These are phyloP conservation scores for Eubasilissa regina DNA, from an alignment of 1,140 invertebrate species.

Conservation along the genomic window DNA sequence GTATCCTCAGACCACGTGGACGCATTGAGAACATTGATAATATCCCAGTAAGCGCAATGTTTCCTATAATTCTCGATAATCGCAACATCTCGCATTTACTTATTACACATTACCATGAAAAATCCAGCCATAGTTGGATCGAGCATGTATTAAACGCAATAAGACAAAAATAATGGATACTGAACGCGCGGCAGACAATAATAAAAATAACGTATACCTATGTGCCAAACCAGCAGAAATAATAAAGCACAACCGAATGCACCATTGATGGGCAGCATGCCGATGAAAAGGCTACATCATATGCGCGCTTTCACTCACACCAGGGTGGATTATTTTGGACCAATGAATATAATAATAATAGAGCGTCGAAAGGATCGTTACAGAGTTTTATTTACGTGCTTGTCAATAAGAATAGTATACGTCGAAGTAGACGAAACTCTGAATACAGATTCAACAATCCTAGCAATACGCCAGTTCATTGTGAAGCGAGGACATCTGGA, in stretches of 20 bases:
- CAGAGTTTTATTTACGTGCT: slow-evolving; percentile 13
- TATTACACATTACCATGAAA: neutral
- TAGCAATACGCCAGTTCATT: neutral
- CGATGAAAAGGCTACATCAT: neutral
- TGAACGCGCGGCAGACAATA: neutral
- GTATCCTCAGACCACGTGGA: neutral
- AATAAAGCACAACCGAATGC: neutral
- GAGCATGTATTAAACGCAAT: slow-evolving; percentile 7
- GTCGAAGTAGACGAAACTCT: neutral
- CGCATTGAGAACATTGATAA: neutral
- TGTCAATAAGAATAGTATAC: neutral
- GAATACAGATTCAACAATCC: neutral
- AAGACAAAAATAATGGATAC: slow-evolving; percentile 17
- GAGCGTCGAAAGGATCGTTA: slow-evolving; percentile 2
- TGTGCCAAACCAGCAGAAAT: slow-evolving; percentile 13
- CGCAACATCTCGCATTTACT: neutral
- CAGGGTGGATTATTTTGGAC: slow-evolving; percentile 19
- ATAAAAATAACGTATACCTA: neutral
- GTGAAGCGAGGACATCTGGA: neutral
- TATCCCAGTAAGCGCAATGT: neutral
- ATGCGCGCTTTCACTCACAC: slow-evolving; percentile 1
- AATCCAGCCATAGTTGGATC: neutral
- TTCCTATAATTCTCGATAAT: neutral
- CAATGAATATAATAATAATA: neutral
- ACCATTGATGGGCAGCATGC: neutral